phyloP scores from a whole-genome alignment of 2,888 invertebrate genomes.

The Ceraclea dissimilis region DNA sequence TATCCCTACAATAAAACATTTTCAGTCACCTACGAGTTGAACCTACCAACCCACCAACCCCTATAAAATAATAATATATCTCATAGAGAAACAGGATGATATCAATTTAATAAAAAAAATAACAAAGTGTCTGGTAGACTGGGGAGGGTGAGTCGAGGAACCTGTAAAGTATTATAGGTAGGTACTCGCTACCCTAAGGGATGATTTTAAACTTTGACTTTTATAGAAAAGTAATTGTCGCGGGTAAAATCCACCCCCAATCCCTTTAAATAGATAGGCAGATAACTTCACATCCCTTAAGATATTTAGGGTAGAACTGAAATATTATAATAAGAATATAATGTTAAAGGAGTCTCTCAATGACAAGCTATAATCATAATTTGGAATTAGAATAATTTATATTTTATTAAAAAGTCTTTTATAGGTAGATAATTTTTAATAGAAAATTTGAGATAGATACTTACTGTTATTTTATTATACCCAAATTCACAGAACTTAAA shows the following conservation, averaged over 20 bases:
- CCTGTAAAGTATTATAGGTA: background rate
- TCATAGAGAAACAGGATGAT: conserved; percentile 26
- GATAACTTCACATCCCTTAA: background rate
- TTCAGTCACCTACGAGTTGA: background rate
- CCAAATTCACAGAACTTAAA: too few relatives aligned
- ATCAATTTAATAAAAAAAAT: conserved; percentile 27
- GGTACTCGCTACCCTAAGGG: too few relatives aligned
- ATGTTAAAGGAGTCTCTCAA: background rate
- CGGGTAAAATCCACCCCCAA: conserved; percentile 1
- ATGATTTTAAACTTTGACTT: conserved; percentile 26
- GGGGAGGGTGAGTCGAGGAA: conserved; percentile 17
- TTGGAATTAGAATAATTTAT: background rate
- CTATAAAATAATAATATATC: background rate
- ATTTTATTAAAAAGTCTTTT: too few relatives aligned
- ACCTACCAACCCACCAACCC: background rate
- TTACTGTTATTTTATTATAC: too few relatives aligned
- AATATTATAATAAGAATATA: too few relatives aligned
- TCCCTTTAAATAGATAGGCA: background rate
- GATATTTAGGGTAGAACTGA: background rate
- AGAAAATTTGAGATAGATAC: too few relatives aligned
- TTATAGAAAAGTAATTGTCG: conserved; percentile 20
- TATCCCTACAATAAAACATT: too few relatives aligned
- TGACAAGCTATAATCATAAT: background rate
- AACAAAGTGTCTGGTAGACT: conserved; percentile 23
- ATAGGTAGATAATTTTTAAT: too few relatives aligned